Evolutionary conservation across 2,797 vertebrate species (phyloP).

Genomic region (Anas bernieri): DNA sequence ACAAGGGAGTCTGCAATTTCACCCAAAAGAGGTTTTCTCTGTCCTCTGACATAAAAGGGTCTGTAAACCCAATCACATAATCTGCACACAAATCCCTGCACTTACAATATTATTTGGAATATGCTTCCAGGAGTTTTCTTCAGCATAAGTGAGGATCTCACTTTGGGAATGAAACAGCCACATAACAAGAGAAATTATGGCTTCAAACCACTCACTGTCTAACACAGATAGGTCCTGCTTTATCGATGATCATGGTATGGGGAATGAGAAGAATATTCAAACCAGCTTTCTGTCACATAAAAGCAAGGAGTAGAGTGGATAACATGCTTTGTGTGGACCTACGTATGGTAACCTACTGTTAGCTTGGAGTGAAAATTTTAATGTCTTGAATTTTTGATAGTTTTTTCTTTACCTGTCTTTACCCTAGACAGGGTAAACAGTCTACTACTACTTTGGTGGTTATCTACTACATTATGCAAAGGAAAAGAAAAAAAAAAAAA

Average conservation of each 20-base stretch:
- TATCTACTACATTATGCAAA: background rate
- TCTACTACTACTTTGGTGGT: background rate
- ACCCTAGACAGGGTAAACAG: background rate
- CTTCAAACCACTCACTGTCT: background rate
- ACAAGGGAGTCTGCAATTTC: background rate
- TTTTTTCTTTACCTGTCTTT: background rate
- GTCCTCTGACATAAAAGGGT: background rate
- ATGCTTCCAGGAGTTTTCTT: background rate
- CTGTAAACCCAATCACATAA: background rate
- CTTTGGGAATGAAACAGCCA: background rate
- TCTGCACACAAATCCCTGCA: background rate
- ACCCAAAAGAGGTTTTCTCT: background rate
- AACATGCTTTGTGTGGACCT: background rate
- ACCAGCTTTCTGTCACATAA: background rate
- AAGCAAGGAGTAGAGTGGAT: background rate
- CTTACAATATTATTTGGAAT: background rate
- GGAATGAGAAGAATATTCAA: background rate
- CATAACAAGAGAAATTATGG: background rate
- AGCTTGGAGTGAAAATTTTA: background rate
- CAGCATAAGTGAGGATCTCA: background rate
- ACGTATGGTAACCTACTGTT: background rate
- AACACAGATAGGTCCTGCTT: background rate
- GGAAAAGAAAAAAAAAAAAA: background rate
- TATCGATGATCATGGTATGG: background rate
- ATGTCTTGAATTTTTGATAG: background rate